phyloP scores from a whole-genome alignment of 2,888 invertebrate species.

The Patella ulyssiponensis region DNA sequence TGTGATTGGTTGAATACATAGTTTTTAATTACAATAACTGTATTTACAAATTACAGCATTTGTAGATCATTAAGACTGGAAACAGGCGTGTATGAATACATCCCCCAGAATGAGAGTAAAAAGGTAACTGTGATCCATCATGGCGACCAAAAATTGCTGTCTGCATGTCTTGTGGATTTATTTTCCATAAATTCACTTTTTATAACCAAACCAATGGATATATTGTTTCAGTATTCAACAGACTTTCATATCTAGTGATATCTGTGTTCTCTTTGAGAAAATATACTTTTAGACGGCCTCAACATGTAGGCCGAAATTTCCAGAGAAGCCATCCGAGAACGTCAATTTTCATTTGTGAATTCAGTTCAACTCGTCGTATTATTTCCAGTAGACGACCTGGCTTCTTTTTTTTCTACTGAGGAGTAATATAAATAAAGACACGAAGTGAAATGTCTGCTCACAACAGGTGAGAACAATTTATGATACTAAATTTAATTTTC shows the following conservation, averaged over 20 bases:
- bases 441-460: slow-evolving; percentile 22
- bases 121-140: slow-evolving; percentile 5
- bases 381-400: not conserved
- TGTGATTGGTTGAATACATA: too few relatives aligned
- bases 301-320: slow-evolving; percentile 8
- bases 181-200: slow-evolving; percentile 3
- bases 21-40: too few relatives aligned
- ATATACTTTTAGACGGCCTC: slow-evolving; percentile 9
- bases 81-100: too few relatives aligned
- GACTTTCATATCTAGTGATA: not conserved
- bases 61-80: too few relatives aligned
- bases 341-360: not conserved
- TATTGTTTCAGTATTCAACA: not conserved
- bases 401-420: not conserved
- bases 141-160: slow-evolving; percentile 9
- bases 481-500: too few relatives aligned
- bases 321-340: slow-evolving; percentile 1
- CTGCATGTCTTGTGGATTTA: slow-evolving; percentile 13
- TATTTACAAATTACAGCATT: too few relatives aligned
- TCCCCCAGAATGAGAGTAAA: too few relatives aligned
- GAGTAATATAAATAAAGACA: slow-evolving; percentile 4
- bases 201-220: slow-evolving; percentile 2
- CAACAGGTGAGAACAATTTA: slow-evolving; percentile 19
- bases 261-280: not conserved
- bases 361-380: not conserved